These are phyloP conservation scores for Loxodonta africana DNA, from an alignment of 2,113 vertebrate genomes.

Conservation along the genomic window DNA sequence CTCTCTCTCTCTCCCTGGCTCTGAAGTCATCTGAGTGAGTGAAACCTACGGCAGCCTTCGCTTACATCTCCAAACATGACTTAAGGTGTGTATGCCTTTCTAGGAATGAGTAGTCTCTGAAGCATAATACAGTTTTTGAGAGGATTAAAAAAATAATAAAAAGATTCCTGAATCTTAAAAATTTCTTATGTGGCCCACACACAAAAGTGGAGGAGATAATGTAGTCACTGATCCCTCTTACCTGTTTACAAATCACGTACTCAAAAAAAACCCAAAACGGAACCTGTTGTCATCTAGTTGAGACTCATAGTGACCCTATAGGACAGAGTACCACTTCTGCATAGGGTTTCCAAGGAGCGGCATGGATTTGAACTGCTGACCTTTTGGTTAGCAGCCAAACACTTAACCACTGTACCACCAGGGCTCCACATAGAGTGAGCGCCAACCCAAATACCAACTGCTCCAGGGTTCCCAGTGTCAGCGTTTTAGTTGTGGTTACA, in stretches of 20 bases:
- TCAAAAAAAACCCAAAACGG: not conserved
- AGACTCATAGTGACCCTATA: too few relatives aligned
- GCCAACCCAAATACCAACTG: not conserved
- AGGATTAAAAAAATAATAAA: not conserved
- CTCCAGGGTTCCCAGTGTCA: not conserved
- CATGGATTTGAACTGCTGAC: too few relatives aligned
- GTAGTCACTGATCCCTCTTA: not conserved
- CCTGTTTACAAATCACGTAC: not conserved
- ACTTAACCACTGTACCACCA: too few relatives aligned
- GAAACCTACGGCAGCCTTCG: not conserved
- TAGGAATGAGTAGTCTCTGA: not conserved
- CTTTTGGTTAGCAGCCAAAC: too few relatives aligned
- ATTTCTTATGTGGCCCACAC: not conserved
- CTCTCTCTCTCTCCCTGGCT: not conserved
- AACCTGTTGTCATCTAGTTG: too few relatives aligned
- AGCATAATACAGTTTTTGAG: not conserved
- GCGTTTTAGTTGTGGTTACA: not conserved
- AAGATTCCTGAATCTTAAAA: conserved; percentile 17
- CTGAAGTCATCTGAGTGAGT: not conserved
- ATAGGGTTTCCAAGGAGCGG: too few relatives aligned
- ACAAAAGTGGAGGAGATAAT: not conserved
- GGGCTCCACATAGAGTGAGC: not conserved
- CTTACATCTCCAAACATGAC: not conserved
- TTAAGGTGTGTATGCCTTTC: not conserved
- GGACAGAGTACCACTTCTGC: too few relatives aligned